Base-by-base conservation (phyloP, 2,888 invertebrate genomes). In the Ennomos fuscantarius region DNA sequence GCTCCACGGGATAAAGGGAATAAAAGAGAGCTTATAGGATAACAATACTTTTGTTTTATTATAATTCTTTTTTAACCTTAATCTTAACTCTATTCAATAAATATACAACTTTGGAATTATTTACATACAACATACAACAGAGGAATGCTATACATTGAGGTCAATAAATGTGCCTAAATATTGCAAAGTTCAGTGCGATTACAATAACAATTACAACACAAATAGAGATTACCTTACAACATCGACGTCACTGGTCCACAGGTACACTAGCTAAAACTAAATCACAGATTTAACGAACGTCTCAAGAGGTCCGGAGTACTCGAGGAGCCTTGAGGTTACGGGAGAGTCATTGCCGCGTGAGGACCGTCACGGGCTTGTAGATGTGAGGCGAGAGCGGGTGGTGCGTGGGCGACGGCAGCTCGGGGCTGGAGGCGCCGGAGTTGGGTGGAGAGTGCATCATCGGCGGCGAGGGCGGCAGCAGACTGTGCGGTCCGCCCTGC, bases 331-430 rank as follows among this genome's bases (percentile, higher is more conserved):
- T 56, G 75, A 74, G 72, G 68, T 71, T 69, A 33, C 32, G 15
- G 53, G 47, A 35, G 52, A 62, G 55, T 88, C 86, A 92, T 68
- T 93, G 93, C 72, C 94, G 88, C 60, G 93, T 92, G 33, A 94
- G 89, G 33, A 94, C 92, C 46, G 94, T 93, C 63, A 94, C 84
- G 1, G 94, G 94, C 70, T 94, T 92, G 84, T 84, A 92, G 73
- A 92, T 92, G 68, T 93, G 91, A 1, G 87, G 84, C 55, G 90
- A 67, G n/a, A 87, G 81, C 1, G 87, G 79, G 68, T 87, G 91
- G 60, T 86, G 87, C 55, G 86, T 79, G 8, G 87, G 82, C 15
- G 87, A 81, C 0, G 87, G 85, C 63, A 89, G 81, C 69, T 90
- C 90, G 24, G 91, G 89, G 65, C 89, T 89, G 36, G 89, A 86